Evolutionary conservation across 2,113 vertebrate species (phyloP).

Genomic region (Daphoenositta chrysoptera): DNA sequence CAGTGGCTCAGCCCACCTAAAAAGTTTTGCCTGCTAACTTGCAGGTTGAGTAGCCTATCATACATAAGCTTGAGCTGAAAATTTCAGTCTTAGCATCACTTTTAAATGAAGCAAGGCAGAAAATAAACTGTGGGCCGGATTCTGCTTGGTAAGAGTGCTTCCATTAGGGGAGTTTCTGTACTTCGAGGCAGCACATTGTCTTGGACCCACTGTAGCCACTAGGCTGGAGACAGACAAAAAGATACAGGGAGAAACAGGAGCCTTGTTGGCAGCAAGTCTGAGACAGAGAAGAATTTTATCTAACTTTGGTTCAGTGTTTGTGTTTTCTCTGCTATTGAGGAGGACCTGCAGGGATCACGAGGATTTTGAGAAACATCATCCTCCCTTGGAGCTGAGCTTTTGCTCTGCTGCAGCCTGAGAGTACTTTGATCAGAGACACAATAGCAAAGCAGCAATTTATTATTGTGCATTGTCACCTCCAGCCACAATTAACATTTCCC

Average conservation of each 20-base stretch:
- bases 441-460: neutral
- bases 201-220: neutral
- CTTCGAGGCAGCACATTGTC: fast-evolving
- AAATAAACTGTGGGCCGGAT: neutral
- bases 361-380: neutral
- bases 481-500: conserved; percentile 26
- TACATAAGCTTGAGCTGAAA: neutral
- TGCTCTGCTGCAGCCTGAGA: neutral
- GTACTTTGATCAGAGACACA: neutral
- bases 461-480: neutral
- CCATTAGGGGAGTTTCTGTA: neutral
- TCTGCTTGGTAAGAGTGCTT: neutral
- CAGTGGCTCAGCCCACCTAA: neutral
- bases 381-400: neutral
- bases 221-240: neutral
- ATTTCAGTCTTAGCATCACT: neutral
- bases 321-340: neutral
- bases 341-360: neutral
- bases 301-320: neutral
- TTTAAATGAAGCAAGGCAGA: neutral
- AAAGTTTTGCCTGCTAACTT: neutral
- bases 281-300: neutral
- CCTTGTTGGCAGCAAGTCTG: neutral
- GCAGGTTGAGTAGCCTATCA: neutral
- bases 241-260: neutral